Evolutionary conservation across 2,888 invertebrate species (phyloP), one percentile per base, ranked within the genome.

Genomic region (Vanessa cardui): DNA sequence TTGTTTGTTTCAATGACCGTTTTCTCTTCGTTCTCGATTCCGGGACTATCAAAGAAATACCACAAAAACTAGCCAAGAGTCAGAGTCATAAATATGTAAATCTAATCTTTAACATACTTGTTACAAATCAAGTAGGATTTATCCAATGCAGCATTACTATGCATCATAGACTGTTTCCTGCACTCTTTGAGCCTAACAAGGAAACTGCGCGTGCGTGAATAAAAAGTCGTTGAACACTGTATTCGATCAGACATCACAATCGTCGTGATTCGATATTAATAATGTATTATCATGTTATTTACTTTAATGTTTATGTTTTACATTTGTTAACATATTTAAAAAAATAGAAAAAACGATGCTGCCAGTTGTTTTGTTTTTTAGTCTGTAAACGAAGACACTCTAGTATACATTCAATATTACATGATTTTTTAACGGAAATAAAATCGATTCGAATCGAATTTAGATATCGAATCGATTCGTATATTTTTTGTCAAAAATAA

Each of bases 141-240:
- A 66, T 72, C 69, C 64, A 75, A 72, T 60, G 58, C 75, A 39
- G 12, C 39, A 74, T 78, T 77, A 78, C 70, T 75, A 61, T 75
- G 74, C 75, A 72, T 61, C 63, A 68, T 70, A 64, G 69, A 70
- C 71, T 66, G 64, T 71, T 73, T 73, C 74, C 74, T 73, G 66
- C 61, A 72, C 63, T 65, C 58, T 70, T 68, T 66, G 56, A 59
- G 58, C 71, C 73, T 69, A 74, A 73, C 74, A 73, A 74, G 77
- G 77, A 75, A 77, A 70, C 71, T 72, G 72, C 76, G 73, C 72
- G 73, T 70, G 76, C 74, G 72, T 20, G 21, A 46, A 21, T 44
- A 59, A 59, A 65, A 67, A 54, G 47, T 47, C 31, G 18, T 16
- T 20, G 26, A 15, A 31, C 62, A 49, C 18, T 59, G 50, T 20